phyloP scores from a whole-genome alignment of 2,113 vertebrate genomes.

The Brachirus orientalis region DNA sequence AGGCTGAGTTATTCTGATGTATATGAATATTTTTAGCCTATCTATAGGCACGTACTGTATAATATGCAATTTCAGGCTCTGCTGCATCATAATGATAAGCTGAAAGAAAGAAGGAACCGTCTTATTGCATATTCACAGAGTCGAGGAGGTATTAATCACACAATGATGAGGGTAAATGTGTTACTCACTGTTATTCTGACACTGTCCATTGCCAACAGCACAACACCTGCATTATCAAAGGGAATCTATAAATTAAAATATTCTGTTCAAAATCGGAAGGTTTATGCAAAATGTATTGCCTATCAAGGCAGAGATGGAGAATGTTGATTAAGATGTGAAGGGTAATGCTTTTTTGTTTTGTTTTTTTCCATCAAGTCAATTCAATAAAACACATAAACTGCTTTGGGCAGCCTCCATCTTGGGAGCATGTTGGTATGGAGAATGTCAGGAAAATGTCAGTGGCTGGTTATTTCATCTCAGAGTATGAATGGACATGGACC shows the following conservation, averaged over 20 bases:
- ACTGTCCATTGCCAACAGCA: too few relatives aligned
- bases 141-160: constrained; percentile 1
- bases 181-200: constrained; percentile 3
- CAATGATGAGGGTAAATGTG: constrained; percentile 20
- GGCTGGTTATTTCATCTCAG: too few relatives aligned
- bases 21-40: constrained; percentile 5
- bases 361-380: too few relatives aligned
- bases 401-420: constrained; percentile 21
- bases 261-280: constrained; percentile 13
- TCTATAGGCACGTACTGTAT: constrained; percentile 20
- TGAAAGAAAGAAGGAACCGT: background rate
- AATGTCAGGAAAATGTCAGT: too few relatives aligned
- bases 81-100: constrained; percentile 44
- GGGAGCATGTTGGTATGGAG: constrained; percentile 12
- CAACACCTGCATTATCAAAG: constrained; percentile 24
- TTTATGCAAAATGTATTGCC: background rate
- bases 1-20: constrained; percentile 3
- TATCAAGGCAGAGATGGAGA: constrained; percentile 9
- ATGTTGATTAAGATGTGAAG: too few relatives aligned
- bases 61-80: constrained; percentile 65
- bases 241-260: constrained; percentile 12
- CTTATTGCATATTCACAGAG: constrained; percentile 4
- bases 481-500: background rate
- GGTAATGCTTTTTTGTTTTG: too few relatives aligned
- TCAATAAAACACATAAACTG: constrained; percentile 10